These are phyloP conservation scores for Yponomeuta sedellus DNA, from an alignment of 2,888 invertebrate species.

Conservation along the genomic window DNA sequence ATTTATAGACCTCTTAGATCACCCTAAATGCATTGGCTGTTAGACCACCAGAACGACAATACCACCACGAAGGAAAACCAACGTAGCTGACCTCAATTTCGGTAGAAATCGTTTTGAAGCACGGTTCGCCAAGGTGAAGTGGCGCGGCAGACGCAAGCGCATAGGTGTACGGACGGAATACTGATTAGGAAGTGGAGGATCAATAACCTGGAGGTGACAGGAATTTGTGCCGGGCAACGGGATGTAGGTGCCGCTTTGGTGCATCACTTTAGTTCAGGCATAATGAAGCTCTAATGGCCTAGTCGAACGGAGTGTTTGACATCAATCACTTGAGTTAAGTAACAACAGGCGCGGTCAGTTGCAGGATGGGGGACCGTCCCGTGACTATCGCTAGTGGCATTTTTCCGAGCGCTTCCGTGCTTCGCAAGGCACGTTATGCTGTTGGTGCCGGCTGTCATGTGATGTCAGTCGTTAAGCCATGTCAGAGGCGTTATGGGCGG, in stretches of 20 bases:
- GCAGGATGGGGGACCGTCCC: too few relatives aligned
- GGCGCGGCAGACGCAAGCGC: slow-evolving; percentile 21
- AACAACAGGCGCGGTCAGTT: too few relatives aligned
- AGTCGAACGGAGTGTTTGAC: too few relatives aligned
- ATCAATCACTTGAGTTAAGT: too few relatives aligned
- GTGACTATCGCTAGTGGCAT: too few relatives aligned
- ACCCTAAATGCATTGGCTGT: neutral
- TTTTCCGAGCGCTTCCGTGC: too few relatives aligned
- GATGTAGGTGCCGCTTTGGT: slow-evolving; percentile 4
- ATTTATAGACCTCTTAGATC: neutral
- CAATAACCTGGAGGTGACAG: slow-evolving; percentile 48
- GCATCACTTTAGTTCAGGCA: neutral
- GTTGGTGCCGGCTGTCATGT: too few relatives aligned
- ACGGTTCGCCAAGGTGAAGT: neutral
- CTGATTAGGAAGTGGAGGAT: slow-evolving; percentile 42
- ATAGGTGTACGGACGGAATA: slow-evolving; percentile 40
- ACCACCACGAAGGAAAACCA: neutral
- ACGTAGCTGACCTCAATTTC: neutral
- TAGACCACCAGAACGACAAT: neutral
- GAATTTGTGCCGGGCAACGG: slow-evolving; percentile 42
- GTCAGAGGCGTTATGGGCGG: too few relatives aligned
- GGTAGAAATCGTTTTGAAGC: slow-evolving; percentile 6
- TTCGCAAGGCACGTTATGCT: too few relatives aligned
- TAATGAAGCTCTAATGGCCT: too few relatives aligned
- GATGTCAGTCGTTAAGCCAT: too few relatives aligned